Conservation (phyloP, 2,113 vertebrate genomes). For the Muntiacus reevesi region DNA sequence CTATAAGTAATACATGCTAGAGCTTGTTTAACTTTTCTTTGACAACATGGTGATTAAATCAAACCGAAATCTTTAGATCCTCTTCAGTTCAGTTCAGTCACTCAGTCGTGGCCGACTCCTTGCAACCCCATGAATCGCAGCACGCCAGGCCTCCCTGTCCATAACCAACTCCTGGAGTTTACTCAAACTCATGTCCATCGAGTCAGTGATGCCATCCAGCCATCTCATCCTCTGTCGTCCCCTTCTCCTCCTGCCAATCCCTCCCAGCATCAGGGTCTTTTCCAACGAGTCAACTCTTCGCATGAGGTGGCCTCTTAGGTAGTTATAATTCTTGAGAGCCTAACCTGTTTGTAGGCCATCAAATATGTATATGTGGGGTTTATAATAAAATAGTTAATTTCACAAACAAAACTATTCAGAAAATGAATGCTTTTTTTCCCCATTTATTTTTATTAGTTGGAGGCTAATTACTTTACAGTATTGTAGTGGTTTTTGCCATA, state of each 20-base stretch:
- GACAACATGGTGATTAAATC: not conserved
- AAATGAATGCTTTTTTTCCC: not conserved
- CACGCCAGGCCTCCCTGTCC: not conserved
- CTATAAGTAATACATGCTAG: not conserved
- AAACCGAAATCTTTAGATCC: not conserved
- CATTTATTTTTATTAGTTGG: no score
- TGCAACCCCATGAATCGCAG: not conserved
- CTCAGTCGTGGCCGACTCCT: not conserved
- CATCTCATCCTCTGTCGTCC: not conserved
- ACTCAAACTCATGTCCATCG: not conserved
- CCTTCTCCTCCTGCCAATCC: not conserved
- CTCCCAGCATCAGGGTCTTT: not conserved
- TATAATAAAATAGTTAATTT: conserved; percentile 5
- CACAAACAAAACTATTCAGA: not conserved
- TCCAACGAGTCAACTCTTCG: not conserved
- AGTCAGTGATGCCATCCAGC: not conserved
- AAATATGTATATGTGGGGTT: not conserved
- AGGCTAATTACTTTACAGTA: no score
- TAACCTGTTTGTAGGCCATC: not conserved
- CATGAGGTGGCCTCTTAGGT: not conserved
- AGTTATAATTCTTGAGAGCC: not conserved
- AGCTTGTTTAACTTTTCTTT: not conserved
- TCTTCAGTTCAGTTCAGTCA: not conserved
- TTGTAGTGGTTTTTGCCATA: no score
- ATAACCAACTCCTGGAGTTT: not conserved